A percentile compares a stretch with the other conserved stretches of the same genome.
These are phyloP conservation scores for Saxicola maurus DNA, from an alignment of 2,797 vertebrate species.

Conservation along the genomic window DNA sequence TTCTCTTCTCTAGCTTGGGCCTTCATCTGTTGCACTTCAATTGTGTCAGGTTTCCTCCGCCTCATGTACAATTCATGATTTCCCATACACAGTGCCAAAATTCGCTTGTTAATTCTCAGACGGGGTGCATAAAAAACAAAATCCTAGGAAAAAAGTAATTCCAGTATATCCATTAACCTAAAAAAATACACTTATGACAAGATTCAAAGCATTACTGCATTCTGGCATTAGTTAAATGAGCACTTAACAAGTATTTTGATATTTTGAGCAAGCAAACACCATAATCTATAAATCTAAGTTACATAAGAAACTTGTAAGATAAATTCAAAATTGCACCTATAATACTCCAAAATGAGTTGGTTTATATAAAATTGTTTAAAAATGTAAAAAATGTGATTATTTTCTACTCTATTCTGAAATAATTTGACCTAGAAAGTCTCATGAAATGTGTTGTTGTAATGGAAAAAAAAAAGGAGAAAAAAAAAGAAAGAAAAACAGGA, in stretches of 20 bases:
- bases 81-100: slow-evolving; percentile 96
- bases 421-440: not conserved
- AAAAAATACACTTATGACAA: not conserved
- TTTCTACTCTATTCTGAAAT: not conserved
- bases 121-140: slow-evolving; percentile 97
- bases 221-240: not conserved
- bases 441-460: not conserved
- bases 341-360: not conserved
- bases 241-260: not conserved
- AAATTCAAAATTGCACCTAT: not conserved
- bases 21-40: slow-evolving; percentile 99
- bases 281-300: not conserved
- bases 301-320: not conserved
- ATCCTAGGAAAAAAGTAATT: slow-evolving; percentile 77
- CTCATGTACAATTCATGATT: slow-evolving; percentile 98
- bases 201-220: not conserved
- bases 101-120: slow-evolving; percentile 95
- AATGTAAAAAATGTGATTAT: not conserved
- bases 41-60: slow-evolving; percentile 94
- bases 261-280: not conserved
- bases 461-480: not conserved
- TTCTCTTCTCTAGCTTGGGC: slow-evolving; percentile 96
- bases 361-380: not conserved
- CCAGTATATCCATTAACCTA: not conserved
- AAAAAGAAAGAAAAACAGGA: not conserved